Percentiles rank a stretch among this genome's conserved stretches.
These are phyloP conservation scores for Ophioninae sp. DNA, from an alignment of 2,888 invertebrate genomes.

Conservation along the genomic window DNA sequence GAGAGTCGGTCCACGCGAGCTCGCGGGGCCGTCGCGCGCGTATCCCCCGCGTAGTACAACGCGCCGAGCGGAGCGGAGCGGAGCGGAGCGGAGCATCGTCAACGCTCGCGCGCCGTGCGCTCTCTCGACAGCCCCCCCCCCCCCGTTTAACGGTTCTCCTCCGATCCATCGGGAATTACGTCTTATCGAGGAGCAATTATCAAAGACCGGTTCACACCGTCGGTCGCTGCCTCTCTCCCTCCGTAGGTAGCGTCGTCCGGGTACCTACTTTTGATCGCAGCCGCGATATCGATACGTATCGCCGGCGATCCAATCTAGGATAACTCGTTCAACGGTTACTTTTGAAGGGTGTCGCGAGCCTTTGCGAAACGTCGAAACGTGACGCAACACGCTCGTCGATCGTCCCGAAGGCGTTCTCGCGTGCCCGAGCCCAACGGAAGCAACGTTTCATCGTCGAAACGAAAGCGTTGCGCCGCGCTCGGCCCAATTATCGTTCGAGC, in stretches of 20 bases:
- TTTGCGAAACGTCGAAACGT: constrained; percentile 34
- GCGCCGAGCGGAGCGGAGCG: too few species aligned
- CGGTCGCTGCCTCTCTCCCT: background rate
- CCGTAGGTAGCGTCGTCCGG: constrained; percentile 15
- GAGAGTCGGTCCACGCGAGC: constrained; percentile 26
- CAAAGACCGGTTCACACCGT: constrained; percentile 59
- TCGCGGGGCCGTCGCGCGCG: constrained; percentile 25
- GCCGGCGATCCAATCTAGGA: constrained; percentile 41
- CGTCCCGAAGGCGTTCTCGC: constrained; percentile 26
- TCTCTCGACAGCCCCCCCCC: constrained; percentile 32
- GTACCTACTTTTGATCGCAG: constrained; percentile 49
- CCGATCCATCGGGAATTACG: constrained; percentile 25
- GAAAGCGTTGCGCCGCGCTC: constrained; percentile 14
- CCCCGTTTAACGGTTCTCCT: background rate
- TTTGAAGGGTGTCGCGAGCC: too few species aligned
- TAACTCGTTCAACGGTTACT: constrained; percentile 47
- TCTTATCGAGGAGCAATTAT: constrained; percentile 39
- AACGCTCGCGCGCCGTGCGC: constrained; percentile 24
- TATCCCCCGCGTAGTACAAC: too few species aligned
- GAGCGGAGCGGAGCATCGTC: constrained; percentile 58
- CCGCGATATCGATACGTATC: constrained; percentile 57
- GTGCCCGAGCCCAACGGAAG: constrained; percentile 36
- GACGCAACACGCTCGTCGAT: constrained; percentile 46
- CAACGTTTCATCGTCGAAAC: constrained; percentile 42
- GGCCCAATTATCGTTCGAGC: constrained; percentile 1